phyloP scores from a whole-genome alignment of 2,797 vertebrate genomes.

The Rhabdophis nuchalis region DNA sequence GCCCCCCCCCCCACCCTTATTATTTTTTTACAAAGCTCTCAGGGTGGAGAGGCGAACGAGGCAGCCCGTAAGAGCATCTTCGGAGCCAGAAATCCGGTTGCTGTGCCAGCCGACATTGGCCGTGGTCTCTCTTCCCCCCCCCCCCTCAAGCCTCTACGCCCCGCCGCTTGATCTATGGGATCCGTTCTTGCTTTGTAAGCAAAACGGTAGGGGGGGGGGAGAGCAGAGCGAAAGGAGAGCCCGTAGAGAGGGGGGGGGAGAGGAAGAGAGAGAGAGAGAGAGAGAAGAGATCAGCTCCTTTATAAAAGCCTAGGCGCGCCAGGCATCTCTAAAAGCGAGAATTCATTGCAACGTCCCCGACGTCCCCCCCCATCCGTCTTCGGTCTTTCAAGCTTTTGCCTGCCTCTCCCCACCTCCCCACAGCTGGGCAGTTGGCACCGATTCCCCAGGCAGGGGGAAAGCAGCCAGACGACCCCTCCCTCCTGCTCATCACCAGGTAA shows the following conservation, averaged over 20 bases:
- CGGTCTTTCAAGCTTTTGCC: not conserved
- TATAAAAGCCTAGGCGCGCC: not conserved
- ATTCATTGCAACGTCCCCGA: not conserved
- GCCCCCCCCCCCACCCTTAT: not conserved
- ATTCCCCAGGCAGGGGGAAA: not conserved
- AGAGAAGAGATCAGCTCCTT: too few relatives aligned
- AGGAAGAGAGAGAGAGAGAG: not conserved
- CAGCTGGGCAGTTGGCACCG: not conserved
- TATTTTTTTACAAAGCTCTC: not conserved
- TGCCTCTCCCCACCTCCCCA: too few relatives aligned
- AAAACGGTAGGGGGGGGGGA: not conserved
- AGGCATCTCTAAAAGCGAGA: not conserved
- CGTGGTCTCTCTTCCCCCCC: conserved; percentile 41
- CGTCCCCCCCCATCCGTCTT: not conserved
- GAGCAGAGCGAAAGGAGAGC: too few relatives aligned
- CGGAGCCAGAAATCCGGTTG: not conserved
- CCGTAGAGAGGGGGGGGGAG: too few relatives aligned
- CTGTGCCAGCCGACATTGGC: not conserved
- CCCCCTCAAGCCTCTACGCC: conserved; percentile 68
- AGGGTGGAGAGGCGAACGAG: not conserved
- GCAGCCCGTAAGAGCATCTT: not conserved
- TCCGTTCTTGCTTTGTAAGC: conserved; percentile 19
- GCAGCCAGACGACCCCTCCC: too few relatives aligned
- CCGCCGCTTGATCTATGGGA: conserved; percentile 41
- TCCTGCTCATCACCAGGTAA: not conserved